Base-by-base conservation (phyloP, 2,113 vertebrate species). In the Peromyscus polionotus region DNA sequence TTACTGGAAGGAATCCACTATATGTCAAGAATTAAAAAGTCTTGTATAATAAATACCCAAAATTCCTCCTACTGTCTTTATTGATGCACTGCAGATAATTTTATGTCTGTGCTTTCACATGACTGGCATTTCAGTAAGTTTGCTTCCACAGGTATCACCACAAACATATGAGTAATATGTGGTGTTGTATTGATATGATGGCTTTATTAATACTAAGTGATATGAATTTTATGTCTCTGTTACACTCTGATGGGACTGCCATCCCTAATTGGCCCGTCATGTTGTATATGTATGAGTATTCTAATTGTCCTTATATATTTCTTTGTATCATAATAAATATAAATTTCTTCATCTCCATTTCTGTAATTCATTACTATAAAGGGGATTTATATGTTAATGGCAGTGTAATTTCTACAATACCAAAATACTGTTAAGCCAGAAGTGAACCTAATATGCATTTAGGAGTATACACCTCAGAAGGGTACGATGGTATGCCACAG, bases 281-380 rank as follows among this genome's bases (percentile, higher is more conserved):
- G 51, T 12, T 26, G 65, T 59, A 17, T 42, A 42, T 42, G 85
- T 79, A 28, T 57, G 36, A 33, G 13, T 61, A 54, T 19, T 31
- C 42, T 84, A 80, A 65, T 92, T 13, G 9, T 75, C 84, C 11
- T 45, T 84, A 54, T 68, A 5, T 70, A 36, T 42, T 68, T 68
- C 19, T 54, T 91, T 88, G n/a, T 10, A 61, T 59, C 45, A 3
- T 36, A 13, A 28, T 70, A 93, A 81, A 83, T 80, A 85, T 22
- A 65, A 61, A 39, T 51, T 57, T 79, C 13, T 92, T 85, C 75
- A 88, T 67, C 80, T 54, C 45, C 70, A 67, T 20, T 68, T 85
- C 59, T 96, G 5, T 51, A 79, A 89, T 76, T 72, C 68, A 88
- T 24, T 68, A 39, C 16, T 76, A 28, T 65, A 57, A 70, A 93